Percentiles rank a stretch among this genome's conserved stretches.
These are phyloP conservation scores for Stichodactyla helianthus DNA, from an alignment of 64 coral and sea anemone genomes.

Conservation along the genomic window DNA sequence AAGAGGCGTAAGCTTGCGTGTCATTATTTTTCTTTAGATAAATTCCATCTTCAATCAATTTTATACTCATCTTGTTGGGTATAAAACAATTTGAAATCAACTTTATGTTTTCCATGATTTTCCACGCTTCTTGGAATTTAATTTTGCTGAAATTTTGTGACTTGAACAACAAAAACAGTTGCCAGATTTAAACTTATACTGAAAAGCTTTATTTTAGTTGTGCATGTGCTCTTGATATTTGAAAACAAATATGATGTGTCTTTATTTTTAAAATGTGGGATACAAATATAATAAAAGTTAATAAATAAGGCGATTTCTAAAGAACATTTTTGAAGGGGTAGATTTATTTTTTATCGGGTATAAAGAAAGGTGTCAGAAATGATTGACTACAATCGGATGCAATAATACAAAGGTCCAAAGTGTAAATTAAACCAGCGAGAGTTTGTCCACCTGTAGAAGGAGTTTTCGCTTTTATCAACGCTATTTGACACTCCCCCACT, in stretches of 20 bases:
- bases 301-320: neutral
- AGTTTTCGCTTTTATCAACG: neutral
- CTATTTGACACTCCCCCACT: no score
- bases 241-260: neutral
- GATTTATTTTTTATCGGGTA: neutral
- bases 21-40: neutral
- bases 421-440: neutral
- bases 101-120: no score
- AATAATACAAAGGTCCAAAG: neutral
- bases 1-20: neutral
- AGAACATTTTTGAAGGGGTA: neutral
- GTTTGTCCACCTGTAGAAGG: neutral
- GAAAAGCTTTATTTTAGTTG: no score
- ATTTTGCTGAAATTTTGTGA: no score
- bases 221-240: no score
- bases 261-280: neutral
- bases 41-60: no score
- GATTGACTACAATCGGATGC: neutral
- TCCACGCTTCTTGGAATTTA: no score
- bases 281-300: neutral
- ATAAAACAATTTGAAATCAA: no score
- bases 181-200: no score
- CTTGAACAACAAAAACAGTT: no score
- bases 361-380: neutral
- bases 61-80: no score